Conservation (phyloP, 2,888 invertebrate genomes). For the Exephanes ischioxanthus region DNA sequence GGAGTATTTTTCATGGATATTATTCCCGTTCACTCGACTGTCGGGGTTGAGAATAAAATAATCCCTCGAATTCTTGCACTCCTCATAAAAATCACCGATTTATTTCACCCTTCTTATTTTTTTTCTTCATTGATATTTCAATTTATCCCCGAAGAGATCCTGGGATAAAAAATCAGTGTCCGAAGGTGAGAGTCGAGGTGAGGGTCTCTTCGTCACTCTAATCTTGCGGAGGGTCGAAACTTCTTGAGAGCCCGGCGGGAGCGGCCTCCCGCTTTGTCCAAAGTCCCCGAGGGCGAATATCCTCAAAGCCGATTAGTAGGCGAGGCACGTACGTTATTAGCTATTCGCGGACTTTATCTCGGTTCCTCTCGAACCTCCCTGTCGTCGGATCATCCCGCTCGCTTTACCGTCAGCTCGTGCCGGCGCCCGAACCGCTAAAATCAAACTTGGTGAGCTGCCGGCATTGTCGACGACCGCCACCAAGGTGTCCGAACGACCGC, state of each 20-base stretch:
- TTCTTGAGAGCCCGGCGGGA: slow-evolving; percentile 40
- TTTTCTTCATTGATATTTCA: slow-evolving; percentile 9
- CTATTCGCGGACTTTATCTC: slow-evolving; percentile 73
- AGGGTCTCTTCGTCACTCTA: slow-evolving; percentile 17
- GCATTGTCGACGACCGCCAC: slow-evolving; percentile 36
- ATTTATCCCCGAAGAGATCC: slow-evolving; percentile 15
- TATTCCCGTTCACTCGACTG: no score
- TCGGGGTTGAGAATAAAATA: no score
- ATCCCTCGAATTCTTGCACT: no score
- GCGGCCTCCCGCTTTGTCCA: slow-evolving; percentile 55
- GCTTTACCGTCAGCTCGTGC: slow-evolving; percentile 5
- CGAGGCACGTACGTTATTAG: slow-evolving; percentile 83
- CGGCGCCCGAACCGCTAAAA: slow-evolving; percentile 73
- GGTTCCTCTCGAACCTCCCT: slow-evolving; percentile 21
- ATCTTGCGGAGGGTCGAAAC: slow-evolving; percentile 43
- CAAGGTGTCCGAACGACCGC: slow-evolving; percentile 61
- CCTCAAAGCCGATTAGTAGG: slow-evolving; percentile 79
- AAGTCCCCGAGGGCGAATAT: slow-evolving; percentile 68
- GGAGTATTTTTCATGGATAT: no score
- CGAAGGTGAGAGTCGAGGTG: not conserved
- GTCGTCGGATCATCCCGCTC: not conserved
- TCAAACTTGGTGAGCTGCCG: slow-evolving; percentile 72
- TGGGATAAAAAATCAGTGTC: not conserved
- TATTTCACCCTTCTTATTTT: not conserved
- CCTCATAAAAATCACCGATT: no score